Conservation (phyloP, 2,888 invertebrate genomes). For the Boloria euphrosyne region DNA sequence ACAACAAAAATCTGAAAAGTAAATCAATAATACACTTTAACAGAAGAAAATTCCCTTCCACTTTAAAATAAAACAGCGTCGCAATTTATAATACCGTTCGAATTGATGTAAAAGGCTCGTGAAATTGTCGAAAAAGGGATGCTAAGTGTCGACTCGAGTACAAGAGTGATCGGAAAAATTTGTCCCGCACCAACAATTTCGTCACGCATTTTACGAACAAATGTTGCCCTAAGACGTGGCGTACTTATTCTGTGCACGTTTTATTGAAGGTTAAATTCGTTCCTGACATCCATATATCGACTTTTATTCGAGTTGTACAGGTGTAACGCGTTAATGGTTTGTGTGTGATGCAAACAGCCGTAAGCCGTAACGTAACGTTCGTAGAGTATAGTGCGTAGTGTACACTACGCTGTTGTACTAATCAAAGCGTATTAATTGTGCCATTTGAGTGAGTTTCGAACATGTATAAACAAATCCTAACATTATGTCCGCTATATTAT, state of each 20-base stretch:
- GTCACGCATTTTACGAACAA: conserved; percentile 79
- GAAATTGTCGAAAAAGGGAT: conserved; percentile 80
- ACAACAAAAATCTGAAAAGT: conserved; percentile 1
- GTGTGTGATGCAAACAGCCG: conserved; percentile 44
- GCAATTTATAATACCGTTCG: conserved; percentile 67
- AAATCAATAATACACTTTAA: conserved; percentile 11
- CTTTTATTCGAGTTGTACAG: conserved; percentile 59
- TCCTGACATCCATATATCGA: conserved; percentile 52
- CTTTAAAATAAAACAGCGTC: conserved; percentile 37
- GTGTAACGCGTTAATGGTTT: conserved; percentile 55
- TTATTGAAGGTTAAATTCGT: conserved; percentile 71
- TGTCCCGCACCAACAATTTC: conserved; percentile 70
- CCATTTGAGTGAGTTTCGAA: conserved; percentile 2
- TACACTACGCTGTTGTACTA: background rate
- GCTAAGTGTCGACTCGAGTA: conserved; percentile 75
- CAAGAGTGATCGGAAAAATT: conserved; percentile 72
- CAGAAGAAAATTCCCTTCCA: conserved; percentile 19
- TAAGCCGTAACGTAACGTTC: conserved; percentile 33
- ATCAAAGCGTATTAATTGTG: conserved; percentile 4
- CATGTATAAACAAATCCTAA: no score
- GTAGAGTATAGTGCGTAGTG: conserved; percentile 13
- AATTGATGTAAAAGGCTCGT: conserved; percentile 79
- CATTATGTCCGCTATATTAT: no score
- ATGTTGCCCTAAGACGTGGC: conserved; percentile 74
- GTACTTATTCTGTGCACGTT: conserved; percentile 77